These are phyloP conservation scores for Cerceris rybyensis DNA, from an alignment of 2,888 invertebrate species.

Conservation along the genomic window DNA sequence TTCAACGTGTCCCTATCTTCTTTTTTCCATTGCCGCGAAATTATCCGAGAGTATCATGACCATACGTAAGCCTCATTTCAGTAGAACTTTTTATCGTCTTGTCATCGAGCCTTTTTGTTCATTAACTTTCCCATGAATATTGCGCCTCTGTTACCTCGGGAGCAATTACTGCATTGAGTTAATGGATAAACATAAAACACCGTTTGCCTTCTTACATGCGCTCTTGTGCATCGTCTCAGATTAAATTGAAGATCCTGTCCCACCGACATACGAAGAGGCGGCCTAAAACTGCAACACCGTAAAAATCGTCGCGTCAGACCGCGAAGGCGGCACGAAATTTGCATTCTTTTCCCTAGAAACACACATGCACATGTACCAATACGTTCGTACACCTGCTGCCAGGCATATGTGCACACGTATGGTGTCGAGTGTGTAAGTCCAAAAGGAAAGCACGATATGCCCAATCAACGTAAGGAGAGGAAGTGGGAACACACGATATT, in stretches of 20 bases:
- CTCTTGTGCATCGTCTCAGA: constrained; percentile 11
- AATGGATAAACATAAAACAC: constrained; percentile 42
- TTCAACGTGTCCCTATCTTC: neutral
- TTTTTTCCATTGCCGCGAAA: neutral
- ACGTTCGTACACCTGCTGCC: too few species aligned
- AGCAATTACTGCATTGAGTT: constrained; percentile 36
- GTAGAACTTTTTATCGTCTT: neutral
- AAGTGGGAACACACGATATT: constrained; percentile 26
- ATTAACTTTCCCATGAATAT: constrained; percentile 41
- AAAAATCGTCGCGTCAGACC: constrained; percentile 14
- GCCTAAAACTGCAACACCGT: constrained; percentile 5
- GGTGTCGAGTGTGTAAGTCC: constrained; percentile 36
- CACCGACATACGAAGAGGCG: neutral
- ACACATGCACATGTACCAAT: too few species aligned
- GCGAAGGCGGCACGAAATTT: constrained; percentile 40
- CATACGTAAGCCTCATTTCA: neutral
- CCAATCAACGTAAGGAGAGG: constrained; percentile 53
- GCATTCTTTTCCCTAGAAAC: constrained; percentile 54
- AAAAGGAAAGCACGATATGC: constrained; percentile 47
- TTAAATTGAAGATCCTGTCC: constrained; percentile 29
- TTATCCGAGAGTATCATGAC: neutral
- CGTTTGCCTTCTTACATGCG: neutral
- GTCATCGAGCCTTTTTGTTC: constrained; percentile 22
- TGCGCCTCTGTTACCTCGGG: constrained; percentile 30
- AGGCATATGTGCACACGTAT: neutral